Evolutionary conservation across 2,888 invertebrate genomes (phyloP), one percentile per base, ranked within the genome.

Genomic region (Druceiella hillmani): DNA sequence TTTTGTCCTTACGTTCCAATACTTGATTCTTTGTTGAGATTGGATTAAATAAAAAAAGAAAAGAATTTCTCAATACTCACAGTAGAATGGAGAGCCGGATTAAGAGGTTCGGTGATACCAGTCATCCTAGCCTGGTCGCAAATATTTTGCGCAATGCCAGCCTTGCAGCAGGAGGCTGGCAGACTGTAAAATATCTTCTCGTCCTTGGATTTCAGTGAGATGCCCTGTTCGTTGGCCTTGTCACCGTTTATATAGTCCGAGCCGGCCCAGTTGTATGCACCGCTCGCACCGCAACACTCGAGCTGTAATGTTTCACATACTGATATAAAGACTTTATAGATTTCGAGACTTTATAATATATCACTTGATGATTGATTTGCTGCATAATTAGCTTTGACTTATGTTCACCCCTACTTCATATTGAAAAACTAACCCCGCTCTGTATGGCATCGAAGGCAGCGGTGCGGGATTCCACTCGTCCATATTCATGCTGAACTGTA

Each of bases 231-330:
- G 10, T 20, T 10, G 11, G 22, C 14, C 27, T 29, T 7, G 32
- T 31, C 7, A 13, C 16, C 13, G 33, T 66, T 66, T 40, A 73
- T 74, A 51, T 74, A 80, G 48, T 67, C 70, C 45, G 78, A 79
- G 10, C 75, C 72, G 36, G 76, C 72, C 87, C 87, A 88, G 59
- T 87, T 87, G 1, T 63, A 61, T 2, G 85, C 82, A 28, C 76
- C 76, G 48, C 76, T 76, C 2, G 83, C 83, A 13, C 89, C 90
- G 57, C 90, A 90, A 55, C 89, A 90, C 49, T 80, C 63, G 42
- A 89, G 66, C 81, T 83, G 54, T 36, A 62, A 55, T 57, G 57
- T n/a, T n/a, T n/a, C n/a, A n/a, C n/a, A n/a, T n/a, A n/a, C n/a
- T 43, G 58, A 56, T 29, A 54, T 34, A 38, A 61, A 56, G 16